A percentile compares a stretch with the other conserved stretches of the same genome.
Evolutionary conservation across 2,888 invertebrate genomes (phyloP).

Genomic region (Mimachlamys varia): DNA sequence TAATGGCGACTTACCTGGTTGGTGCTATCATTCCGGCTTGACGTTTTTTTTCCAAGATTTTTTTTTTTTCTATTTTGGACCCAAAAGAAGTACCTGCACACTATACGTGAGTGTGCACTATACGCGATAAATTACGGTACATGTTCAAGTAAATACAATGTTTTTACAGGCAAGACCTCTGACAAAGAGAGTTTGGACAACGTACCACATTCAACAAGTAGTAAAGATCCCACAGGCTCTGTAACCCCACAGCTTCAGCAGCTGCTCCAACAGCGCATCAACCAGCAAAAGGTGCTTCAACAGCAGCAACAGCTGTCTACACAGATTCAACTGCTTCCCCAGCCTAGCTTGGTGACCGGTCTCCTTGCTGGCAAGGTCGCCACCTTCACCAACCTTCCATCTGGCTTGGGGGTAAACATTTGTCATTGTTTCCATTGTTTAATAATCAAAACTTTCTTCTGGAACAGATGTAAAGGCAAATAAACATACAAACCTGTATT

Average conservation of each 20-base stretch:
- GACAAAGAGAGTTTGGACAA: conserved; percentile 62
- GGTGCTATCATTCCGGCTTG: too few relatives aligned
- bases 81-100: too few relatives aligned
- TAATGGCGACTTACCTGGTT: too few relatives aligned
- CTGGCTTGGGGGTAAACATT: conserved; percentile 32
- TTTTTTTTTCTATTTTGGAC: too few relatives aligned
- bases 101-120: too few relatives aligned
- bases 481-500: too few relatives aligned
- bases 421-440: too few relatives aligned
- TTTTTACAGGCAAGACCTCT: conserved; percentile 19
- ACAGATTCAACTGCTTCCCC: conserved; percentile 14
- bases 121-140: too few relatives aligned
- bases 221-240: conserved; percentile 48
- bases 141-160: too few relatives aligned
- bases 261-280: conserved; percentile 64
- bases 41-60: too few relatives aligned
- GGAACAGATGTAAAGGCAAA: too few relatives aligned
- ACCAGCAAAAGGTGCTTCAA: conserved; percentile 61
- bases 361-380: not conserved
- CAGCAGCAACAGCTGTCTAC: conserved; percentile 49
- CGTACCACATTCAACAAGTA: conserved; percentile 57
- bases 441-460: too few relatives aligned
- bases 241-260: conserved; percentile 62
- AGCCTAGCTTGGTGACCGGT: not conserved
- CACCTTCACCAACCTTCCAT: not conserved